Percentiles rank a stretch among this genome's conserved stretches.
These are phyloP conservation scores for Perca fluviatilis DNA, from an alignment of 2,113 vertebrate genomes.

Conservation along the genomic window DNA sequence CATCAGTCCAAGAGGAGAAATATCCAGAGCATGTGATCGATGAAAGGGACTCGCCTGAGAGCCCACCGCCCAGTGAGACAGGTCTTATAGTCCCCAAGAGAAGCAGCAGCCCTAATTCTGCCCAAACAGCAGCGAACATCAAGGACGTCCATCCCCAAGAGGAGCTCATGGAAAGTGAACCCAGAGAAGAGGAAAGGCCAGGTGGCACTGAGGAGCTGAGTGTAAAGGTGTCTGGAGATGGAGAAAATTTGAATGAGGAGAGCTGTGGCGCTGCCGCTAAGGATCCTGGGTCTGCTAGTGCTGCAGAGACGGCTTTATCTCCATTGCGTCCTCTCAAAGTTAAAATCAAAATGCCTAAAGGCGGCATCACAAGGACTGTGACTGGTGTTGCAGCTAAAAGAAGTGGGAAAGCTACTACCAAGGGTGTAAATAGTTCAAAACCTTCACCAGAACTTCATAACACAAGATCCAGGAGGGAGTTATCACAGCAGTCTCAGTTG, in stretches of 20 bases:
- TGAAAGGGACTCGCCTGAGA: slow-evolving; percentile 86
- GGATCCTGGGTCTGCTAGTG: not conserved
- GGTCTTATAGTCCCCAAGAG: slow-evolving; percentile 66
- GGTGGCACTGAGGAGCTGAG: slow-evolving; percentile 4
- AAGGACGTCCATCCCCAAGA: slow-evolving; percentile 8
- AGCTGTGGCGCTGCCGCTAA: slow-evolving; percentile 38
- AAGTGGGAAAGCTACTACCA: slow-evolving; percentile 45
- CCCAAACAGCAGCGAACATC: not conserved
- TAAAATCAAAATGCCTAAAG: slow-evolving; percentile 91
- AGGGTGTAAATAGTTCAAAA: slow-evolving; percentile 66
- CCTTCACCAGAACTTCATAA: slow-evolving; percentile 54
- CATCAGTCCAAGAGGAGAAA: slow-evolving; percentile 65
- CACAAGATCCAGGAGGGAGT: slow-evolving; percentile 60
- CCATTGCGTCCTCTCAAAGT: slow-evolving; percentile 91
- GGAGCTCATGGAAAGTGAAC: slow-evolving; percentile 57
- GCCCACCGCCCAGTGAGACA: slow-evolving; percentile 84
- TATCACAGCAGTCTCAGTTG: slow-evolving; percentile 80
- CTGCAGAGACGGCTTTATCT: slow-evolving; percentile 13
- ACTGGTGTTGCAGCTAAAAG: slow-evolving; percentile 87
- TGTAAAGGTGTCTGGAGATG: slow-evolving; percentile 36
- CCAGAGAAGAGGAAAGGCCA: slow-evolving; percentile 21
- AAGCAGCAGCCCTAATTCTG: slow-evolving; percentile 69
- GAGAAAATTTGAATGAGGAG: slow-evolving; percentile 66
- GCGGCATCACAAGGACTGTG: slow-evolving; percentile 90
- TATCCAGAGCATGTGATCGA: slow-evolving; percentile 85